Evolutionary conservation across 2,797 vertebrate species (phyloP), one percentile per base, ranked within the genome.

Genomic region (Pipistrellus pygmaeus): DNA sequence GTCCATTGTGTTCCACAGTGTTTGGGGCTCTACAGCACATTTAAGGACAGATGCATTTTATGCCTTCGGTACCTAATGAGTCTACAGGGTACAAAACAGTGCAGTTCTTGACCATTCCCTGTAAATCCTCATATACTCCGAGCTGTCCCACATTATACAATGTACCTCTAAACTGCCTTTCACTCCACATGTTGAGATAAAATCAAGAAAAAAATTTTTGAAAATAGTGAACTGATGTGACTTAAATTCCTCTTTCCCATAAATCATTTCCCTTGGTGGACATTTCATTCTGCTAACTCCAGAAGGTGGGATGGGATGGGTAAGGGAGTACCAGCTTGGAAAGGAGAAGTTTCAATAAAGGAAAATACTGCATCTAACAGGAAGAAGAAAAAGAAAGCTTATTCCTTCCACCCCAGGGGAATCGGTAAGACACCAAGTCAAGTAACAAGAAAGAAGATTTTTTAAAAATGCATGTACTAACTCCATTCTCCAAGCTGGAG

Each of bases 31-130:
- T 64, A 66, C 1, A n/a, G 23, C 57, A 72, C 38, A 66, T 83
- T 90, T n/a, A 69, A 92, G 35, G 83, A 85, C 73, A 89, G 73
- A 75, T 84, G 38, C 20, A 71, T 80, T 73, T 48, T 92, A 35
- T 68, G 83, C 44, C 68, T 21, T 60, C n/a, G 38, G 69, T 62
- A 77, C 38, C 53, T 57, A 35, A 38, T 21, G 57, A 94, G 51
- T 18, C 82, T 38, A 17, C 5, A 27, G 17, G 12, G 23, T n/a
- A 32, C 62, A n/a, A 14, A 46, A 32, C 4, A 25, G 27, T 14
- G 5, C 38, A 53, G 30, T 48, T 92, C 76, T 84, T 3, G 0
- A 32, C 30, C 68, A 51, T 11, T 66, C 57, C n/a, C 1, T 13
- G 23, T 27, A 21, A 46, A 76, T 62, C 32, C 27, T 76, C 20